Evolutionary conservation across 2,888 invertebrate genomes (phyloP).

Genomic region (Acanthosoma haemorrhoidale): DNA sequence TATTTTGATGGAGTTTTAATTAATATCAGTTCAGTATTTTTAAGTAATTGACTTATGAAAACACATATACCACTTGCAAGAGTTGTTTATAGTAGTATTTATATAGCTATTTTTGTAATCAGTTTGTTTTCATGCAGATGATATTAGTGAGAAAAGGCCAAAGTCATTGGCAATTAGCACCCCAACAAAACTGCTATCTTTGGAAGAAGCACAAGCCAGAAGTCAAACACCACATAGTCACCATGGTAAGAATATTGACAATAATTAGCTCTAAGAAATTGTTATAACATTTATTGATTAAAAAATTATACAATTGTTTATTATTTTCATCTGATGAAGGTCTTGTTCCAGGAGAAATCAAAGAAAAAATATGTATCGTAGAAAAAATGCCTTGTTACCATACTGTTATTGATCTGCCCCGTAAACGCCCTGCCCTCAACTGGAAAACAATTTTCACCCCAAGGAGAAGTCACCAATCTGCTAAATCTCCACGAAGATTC

Average conservation of each 20-base stretch:
- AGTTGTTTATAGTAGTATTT: neutral
- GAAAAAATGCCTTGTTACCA: slow-evolving; percentile 62
- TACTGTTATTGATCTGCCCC: slow-evolving; percentile 84
- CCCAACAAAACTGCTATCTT: slow-evolving; percentile 81
- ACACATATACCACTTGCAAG: neutral
- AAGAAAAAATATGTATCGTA: slow-evolving; percentile 19
- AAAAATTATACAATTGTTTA: slow-evolving; percentile 37
- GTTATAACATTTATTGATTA: neutral
- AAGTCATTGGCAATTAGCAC: slow-evolving; percentile 89
- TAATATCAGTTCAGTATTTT: neutral
- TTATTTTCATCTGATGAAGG: too few relatives aligned
- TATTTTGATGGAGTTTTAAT: neutral
- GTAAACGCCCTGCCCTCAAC: slow-evolving; percentile 65
- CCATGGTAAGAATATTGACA: too few relatives aligned
- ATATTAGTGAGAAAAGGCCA: slow-evolving; percentile 55
- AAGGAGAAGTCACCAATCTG: slow-evolving; percentile 27
- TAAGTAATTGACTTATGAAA: neutral
- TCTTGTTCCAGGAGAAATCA: slow-evolving; percentile 62
- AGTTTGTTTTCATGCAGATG: too few relatives aligned
- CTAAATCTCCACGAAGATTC: slow-evolving; percentile 33
- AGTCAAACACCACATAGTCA: slow-evolving; percentile 4
- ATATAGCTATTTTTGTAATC: too few relatives aligned
- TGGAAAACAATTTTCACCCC: slow-evolving; percentile 70
- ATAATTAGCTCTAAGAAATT: neutral
- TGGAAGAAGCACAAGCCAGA: slow-evolving; percentile 69